Percentiles rank a stretch among this genome's conserved stretches.
phyloP scores from a whole-genome alignment of 92 coral and sea anemone genomes.

The Porites lobata region DNA sequence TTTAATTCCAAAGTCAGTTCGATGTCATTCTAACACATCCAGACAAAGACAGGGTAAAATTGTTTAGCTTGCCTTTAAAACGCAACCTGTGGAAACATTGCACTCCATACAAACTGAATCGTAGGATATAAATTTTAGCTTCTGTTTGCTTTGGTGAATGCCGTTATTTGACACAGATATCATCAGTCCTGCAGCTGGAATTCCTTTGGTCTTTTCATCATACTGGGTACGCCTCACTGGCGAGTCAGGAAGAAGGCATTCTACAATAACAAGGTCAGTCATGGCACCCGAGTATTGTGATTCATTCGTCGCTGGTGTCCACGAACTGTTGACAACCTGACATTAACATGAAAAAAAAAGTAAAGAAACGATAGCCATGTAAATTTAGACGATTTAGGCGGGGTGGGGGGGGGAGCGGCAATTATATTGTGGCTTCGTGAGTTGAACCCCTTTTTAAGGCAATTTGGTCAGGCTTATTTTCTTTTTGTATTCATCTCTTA shows the following conservation, averaged over 20 bases:
- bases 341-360: too few species aligned
- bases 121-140: conserved; percentile 40
- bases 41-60: too few species aligned
- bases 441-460: too few species aligned
- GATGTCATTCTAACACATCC: too few species aligned
- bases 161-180: conserved; percentile 61
- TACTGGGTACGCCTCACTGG: conserved; percentile 58
- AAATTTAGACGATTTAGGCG: too few species aligned
- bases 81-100: conserved; percentile 49
- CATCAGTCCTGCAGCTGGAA: conserved; percentile 51
- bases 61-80: neutral
- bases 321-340: conserved; percentile 48
- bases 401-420: too few species aligned
- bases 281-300: conserved; percentile 25
- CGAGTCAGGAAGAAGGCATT: conserved; percentile 57
- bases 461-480: too few species aligned
- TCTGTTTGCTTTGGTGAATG: conserved; percentile 23
- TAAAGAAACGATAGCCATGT: too few species aligned
- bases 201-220: conserved; percentile 46
- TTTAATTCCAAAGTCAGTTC: too few species aligned
- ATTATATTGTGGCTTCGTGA: too few species aligned
- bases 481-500: too few species aligned
- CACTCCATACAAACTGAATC: conserved; percentile 61
- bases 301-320: conserved; percentile 37
- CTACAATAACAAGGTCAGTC: conserved; percentile 60